Conservation (phyloP, 2,888 invertebrate genomes). For the Malacosoma neustria region DNA sequence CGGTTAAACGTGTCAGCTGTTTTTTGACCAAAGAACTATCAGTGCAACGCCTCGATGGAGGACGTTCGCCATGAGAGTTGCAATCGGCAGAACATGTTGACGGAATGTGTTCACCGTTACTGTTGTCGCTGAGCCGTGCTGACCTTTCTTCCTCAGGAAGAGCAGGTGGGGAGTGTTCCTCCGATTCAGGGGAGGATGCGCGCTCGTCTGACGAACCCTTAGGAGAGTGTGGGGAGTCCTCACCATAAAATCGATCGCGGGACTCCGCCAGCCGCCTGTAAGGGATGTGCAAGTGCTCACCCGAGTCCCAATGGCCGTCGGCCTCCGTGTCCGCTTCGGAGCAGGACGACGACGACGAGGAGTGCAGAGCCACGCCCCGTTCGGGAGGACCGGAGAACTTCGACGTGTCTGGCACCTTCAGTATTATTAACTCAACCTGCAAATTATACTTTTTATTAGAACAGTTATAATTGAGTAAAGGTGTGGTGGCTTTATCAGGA, state of each 20-base stretch:
- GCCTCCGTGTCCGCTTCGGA: constrained; percentile 51
- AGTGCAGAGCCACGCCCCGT: constrained; percentile 14
- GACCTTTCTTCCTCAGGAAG: no score
- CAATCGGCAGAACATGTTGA: no score
- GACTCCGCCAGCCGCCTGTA: constrained; percentile 3
- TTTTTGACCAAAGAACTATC: no score
- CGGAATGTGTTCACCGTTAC: no score
- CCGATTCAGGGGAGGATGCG: background rate
- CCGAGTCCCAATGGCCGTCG: constrained; percentile 83
- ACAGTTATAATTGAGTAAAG: no score
- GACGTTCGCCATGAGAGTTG: no score
- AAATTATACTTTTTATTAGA: no score
- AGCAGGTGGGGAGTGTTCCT: background rate
- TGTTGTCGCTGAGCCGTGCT: no score
- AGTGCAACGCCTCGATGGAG: no score
- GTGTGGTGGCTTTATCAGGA: no score
- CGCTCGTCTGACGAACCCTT: background rate
- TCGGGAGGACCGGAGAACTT: constrained; percentile 32
- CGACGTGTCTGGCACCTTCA: constrained; percentile 70
- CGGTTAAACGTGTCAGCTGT: no score
- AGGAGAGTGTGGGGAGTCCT: background rate
- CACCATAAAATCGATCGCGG: background rate
- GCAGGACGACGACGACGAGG: constrained; percentile 40
- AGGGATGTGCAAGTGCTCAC: constrained; percentile 66
- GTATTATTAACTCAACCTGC: constrained; percentile 78